These are phyloP conservation scores for Eurypyga helias DNA, from an alignment of 2,113 vertebrate genomes.

Conservation along the genomic window DNA sequence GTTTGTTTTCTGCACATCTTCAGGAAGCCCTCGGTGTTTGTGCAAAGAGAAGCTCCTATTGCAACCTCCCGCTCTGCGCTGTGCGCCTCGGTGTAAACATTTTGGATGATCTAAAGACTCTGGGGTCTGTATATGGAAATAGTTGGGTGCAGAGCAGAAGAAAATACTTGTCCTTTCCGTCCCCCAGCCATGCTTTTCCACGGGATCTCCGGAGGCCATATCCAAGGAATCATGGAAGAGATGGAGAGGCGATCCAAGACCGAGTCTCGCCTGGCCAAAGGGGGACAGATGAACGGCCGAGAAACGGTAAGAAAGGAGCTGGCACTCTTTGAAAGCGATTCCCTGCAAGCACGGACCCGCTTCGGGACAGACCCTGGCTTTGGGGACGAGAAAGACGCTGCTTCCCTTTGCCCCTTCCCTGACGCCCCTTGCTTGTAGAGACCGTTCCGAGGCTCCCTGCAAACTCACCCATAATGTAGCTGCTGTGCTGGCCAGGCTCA, in stretches of 20 bases:
- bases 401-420: not conserved
- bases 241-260: slow-evolving; percentile 97
- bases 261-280: slow-evolving; percentile 94
- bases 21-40: slow-evolving; percentile 57
- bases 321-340: not conserved
- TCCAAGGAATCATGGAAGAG: slow-evolving; percentile 99
- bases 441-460: not conserved
- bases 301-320: slow-evolving; percentile 88
- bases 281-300: slow-evolving; percentile 95
- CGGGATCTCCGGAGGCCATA: slow-evolving; percentile 99
- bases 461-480: not conserved
- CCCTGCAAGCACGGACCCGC: not conserved
- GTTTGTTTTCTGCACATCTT: slow-evolving; percentile 73
- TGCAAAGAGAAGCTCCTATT: slow-evolving; percentile 58
- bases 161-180: slow-evolving; percentile 96
- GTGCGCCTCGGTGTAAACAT: slow-evolving; percentile 67
- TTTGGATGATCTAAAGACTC: slow-evolving; percentile 87
- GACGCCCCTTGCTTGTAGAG: not conserved
- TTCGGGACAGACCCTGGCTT: not conserved
- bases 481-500: not conserved
- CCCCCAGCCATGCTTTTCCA: slow-evolving; percentile 99
- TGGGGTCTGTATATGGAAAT: slow-evolving; percentile 97
- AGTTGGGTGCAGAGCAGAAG: slow-evolving; percentile 96
- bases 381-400: not conserved
- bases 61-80: slow-evolving; percentile 9